Evolutionary conservation across 37 sponge, comb jelly and placozoan species (phyloP).

Genomic region (Diacarnus erythraeanus): DNA sequence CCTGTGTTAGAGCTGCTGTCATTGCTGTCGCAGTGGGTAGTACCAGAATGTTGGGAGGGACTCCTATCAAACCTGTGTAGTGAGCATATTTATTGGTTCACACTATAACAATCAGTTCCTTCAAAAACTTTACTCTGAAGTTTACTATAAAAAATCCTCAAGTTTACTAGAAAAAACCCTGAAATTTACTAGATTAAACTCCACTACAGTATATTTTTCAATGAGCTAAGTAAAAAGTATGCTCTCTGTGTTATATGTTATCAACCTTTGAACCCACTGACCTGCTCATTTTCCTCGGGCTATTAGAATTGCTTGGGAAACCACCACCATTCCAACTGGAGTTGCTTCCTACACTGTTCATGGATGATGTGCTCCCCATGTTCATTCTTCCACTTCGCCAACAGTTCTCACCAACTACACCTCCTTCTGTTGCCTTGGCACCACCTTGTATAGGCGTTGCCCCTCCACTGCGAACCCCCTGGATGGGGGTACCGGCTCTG

Average conservation of each 20-base stretch:
- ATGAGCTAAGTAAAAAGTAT: too few species aligned
- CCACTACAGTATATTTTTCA: too few species aligned
- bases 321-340: constrained; percentile 44
- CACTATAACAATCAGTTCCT: too few species aligned
- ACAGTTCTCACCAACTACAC: not conserved
- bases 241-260: too few species aligned
- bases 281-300: constrained; percentile 28
- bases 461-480: not conserved
- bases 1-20: not conserved
- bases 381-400: constrained; percentile 16
- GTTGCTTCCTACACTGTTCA: constrained; percentile 42
- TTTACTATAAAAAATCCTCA: too few species aligned
- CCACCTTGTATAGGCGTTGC: constrained; percentile 1
- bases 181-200: too few species aligned
- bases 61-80: constrained; percentile 1
- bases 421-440: constrained; percentile 8
- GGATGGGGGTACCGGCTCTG: not conserved
- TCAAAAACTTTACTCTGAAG: too few species aligned
- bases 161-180: too few species aligned
- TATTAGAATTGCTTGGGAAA: not conserved
- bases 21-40: not conserved
- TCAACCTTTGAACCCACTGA: not conserved
- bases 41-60: not conserved
- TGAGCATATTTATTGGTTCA: not conserved
- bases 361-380: constrained; percentile 38